These are phyloP conservation scores for Drosophila aldrichi DNA, from an alignment of 2,888 invertebrate genomes.

Conservation along the genomic window DNA sequence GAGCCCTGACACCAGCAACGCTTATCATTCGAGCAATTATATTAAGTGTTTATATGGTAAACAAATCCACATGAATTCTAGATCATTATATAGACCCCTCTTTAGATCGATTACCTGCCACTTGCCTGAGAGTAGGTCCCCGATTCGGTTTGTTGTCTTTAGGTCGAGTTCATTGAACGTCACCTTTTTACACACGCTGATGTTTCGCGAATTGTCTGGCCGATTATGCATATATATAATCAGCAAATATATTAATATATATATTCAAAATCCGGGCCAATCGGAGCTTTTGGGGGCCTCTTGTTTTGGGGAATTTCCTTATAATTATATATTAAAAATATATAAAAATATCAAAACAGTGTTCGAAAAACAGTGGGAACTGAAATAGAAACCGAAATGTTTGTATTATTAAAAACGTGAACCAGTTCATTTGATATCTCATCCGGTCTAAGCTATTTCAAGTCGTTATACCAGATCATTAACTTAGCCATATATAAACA, in stretches of 20 bases:
- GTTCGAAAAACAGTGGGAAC: not conserved
- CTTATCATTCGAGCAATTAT: conserved; percentile 31
- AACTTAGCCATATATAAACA: too few relatives aligned
- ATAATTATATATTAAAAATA: not conserved
- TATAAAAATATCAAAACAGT: not conserved
- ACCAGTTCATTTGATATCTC: not conserved
- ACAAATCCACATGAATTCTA: conserved; percentile 2
- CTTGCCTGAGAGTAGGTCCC: not conserved
- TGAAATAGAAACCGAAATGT: not conserved
- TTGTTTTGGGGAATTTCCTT: not conserved
- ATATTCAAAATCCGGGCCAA: not conserved
- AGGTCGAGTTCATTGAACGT: conserved; percentile 52
- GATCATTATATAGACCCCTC: conserved; percentile 1
- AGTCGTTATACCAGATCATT: too few relatives aligned
- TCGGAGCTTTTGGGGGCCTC: not conserved
- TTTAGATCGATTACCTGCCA: conserved; percentile 5
- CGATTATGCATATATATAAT: conserved; percentile 16
- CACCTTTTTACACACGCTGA: conserved; percentile 14
- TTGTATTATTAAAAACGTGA: not conserved
- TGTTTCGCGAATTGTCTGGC: conserved; percentile 6
- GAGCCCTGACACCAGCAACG: conserved; percentile 10
- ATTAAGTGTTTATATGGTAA: not conserved
- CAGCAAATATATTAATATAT: not conserved
- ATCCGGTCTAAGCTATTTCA: too few relatives aligned
- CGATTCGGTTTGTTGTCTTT: not conserved